Conservation (phyloP, 2,888 invertebrate genomes). For the Loripinus fragilis region DNA sequence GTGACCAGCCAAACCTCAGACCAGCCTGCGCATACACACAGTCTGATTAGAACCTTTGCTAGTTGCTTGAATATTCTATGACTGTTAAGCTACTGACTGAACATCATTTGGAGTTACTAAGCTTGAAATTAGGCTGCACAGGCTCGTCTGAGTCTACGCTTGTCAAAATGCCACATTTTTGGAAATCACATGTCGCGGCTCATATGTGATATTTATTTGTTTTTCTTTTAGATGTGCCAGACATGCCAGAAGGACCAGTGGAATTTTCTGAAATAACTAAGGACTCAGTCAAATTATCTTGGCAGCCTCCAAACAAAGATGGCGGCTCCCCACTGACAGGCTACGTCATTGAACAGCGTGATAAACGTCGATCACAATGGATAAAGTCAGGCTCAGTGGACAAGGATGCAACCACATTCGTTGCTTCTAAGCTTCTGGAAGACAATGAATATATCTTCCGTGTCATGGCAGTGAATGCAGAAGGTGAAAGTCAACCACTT, state of each 20-base stretch:
- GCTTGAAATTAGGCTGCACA: too few relatives aligned
- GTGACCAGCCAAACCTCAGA: too few relatives aligned
- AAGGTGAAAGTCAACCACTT: slow-evolving; percentile 75
- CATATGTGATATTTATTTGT: too few relatives aligned
- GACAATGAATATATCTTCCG: slow-evolving; percentile 80
- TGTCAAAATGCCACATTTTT: too few relatives aligned
- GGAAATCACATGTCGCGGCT: too few relatives aligned
- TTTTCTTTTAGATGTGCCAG: slow-evolving; percentile 74
- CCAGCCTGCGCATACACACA: too few relatives aligned
- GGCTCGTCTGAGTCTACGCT: too few relatives aligned
- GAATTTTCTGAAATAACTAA: slow-evolving; percentile 71
- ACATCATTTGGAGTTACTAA: too few relatives aligned
- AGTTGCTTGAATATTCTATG: too few relatives aligned
- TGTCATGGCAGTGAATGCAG: slow-evolving; percentile 79
- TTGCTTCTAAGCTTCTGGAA: slow-evolving; percentile 87
- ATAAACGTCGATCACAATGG: slow-evolving; percentile 96
- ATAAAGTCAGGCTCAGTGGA: slow-evolving; percentile 69
- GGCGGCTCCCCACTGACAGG: slow-evolving; percentile 79
- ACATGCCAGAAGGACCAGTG: slow-evolving; percentile 75
- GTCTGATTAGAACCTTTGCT: too few relatives aligned
- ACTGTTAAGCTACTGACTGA: too few relatives aligned
- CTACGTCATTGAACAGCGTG: slow-evolving; percentile 86
- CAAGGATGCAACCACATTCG: slow-evolving; percentile 67
- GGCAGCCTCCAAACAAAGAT: slow-evolving; percentile 80
- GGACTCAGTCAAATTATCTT: slow-evolving; percentile 73